A percentile compares a stretch with the other conserved stretches of the same genome.
These are phyloP conservation scores for Naja naja DNA, from an alignment of 2,113 vertebrate species.

Conservation along the genomic window DNA sequence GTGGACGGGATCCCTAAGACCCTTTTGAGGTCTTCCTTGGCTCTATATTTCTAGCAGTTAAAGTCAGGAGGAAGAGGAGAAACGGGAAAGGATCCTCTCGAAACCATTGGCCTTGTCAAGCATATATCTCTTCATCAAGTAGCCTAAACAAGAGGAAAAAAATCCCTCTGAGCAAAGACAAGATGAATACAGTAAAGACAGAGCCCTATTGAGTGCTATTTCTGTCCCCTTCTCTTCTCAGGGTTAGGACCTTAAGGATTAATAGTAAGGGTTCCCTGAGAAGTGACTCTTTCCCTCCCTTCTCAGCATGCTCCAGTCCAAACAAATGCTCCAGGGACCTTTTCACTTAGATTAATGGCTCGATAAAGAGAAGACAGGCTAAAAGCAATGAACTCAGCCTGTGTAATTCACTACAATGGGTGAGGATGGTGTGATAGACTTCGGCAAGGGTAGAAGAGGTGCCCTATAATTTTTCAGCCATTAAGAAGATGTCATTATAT, in stretches of 20 bases:
- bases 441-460: conserved; percentile 53
- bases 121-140: not conserved
- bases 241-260: conserved; percentile 36
- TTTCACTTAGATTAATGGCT: conserved; percentile 61
- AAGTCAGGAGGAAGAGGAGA: not conserved
- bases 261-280: not conserved
- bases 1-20: not conserved
- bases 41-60: not conserved
- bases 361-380: conserved; percentile 55
- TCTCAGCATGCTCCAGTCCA: conserved; percentile 26
- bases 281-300: conserved; percentile 43
- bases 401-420: conserved; percentile 57
- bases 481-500: conserved; percentile 61
- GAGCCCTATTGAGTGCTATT: not conserved
- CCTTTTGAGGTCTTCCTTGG: not conserved
- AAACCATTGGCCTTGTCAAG: not conserved
- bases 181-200: not conserved
- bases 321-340: conserved; percentile 45
- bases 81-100: not conserved
- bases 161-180: not conserved
- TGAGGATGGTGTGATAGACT: conserved; percentile 55
- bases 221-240: not conserved
- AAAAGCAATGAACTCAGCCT: conserved; percentile 50
- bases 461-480: conserved; percentile 65
- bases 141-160: not conserved